Evolutionary conservation across 2,797 vertebrate species (phyloP), one percentile per base, ranked within the genome.

Genomic region (Gymnoscopelus braueri): DNA sequence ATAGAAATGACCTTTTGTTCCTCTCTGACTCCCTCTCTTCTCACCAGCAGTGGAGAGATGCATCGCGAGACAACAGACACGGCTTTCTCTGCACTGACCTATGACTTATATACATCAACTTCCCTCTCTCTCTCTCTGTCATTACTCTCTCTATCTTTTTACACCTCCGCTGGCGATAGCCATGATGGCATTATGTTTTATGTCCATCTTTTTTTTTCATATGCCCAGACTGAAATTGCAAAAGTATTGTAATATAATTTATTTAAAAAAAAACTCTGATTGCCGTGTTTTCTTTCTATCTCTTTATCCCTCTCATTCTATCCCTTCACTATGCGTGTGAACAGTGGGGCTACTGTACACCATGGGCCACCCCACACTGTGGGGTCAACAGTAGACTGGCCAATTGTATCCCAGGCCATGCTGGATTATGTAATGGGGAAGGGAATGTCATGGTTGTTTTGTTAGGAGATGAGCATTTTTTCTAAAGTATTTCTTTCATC

Each of bases 261-360:
- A n/a, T n/a, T n/a, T n/a, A n/a, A n/a, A 7, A 35, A 6, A 35
- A 35, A 29, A 3, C 26, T 29, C 26, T 29, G 26, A 29, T 29
- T 29, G 26, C 26, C 26, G 2, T 29, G 26, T 29, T 7, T 10
- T 44, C 39, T 8, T 44, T 44, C 32, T 5, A 35, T 44, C 29
- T n/a, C 57, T n/a, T 29, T 13, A 59, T 58, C 19, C 19, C 73
- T 69, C 65, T 82, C 78, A 29, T 65, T 58, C 71, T 60, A 60
- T 64, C 7, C 55, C 58, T 74, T 52, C 5, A 73, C 15, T 23
- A 9, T 60, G 56, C 44, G 39, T 48, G 63, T 60, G 65, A 78
- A 89, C 78, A 85, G 78, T 72, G 35, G 67, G 3, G 5, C 75
- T 55, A 72, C 75, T 88, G 84, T 88, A 51, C 66, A 64, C 48